Evolutionary conservation across 2,113 vertebrate species (phyloP).

Genomic region (Hyperopisus bebe): DNA sequence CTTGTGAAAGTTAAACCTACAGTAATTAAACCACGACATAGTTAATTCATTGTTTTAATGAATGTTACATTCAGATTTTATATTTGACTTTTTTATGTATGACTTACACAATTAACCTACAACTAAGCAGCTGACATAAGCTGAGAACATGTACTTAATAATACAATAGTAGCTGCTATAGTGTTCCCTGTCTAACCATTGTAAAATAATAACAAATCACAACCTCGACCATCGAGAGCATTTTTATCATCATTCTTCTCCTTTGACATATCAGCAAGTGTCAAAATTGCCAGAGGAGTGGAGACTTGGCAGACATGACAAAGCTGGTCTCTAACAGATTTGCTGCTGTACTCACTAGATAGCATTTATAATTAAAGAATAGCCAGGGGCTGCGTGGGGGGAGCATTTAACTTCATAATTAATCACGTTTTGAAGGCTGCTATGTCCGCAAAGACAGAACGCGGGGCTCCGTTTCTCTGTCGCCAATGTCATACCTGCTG

Average conservation of each 20-base stretch:
- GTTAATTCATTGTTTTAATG: neutral
- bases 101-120: neutral
- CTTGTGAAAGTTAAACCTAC: neutral
- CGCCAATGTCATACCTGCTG: neutral
- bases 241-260: neutral
- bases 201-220: neutral
- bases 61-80: neutral
- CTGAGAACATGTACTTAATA: neutral
- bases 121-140: neutral
- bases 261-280: neutral
- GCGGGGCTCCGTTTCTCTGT: neutral
- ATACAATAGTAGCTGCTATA: neutral
- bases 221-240: neutral
- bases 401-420: conserved; percentile 15
- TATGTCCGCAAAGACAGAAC: neutral
- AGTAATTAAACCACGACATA: neutral
- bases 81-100: neutral
- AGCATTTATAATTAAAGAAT: conserved; percentile 10
- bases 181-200: neutral
- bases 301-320: neutral
- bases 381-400: neutral
- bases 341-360: neutral
- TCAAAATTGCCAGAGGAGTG: neutral
- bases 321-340: neutral
- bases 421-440: neutral